phyloP scores from a whole-genome alignment of 2,888 invertebrate genomes.

The Scaptomyza flava region DNA sequence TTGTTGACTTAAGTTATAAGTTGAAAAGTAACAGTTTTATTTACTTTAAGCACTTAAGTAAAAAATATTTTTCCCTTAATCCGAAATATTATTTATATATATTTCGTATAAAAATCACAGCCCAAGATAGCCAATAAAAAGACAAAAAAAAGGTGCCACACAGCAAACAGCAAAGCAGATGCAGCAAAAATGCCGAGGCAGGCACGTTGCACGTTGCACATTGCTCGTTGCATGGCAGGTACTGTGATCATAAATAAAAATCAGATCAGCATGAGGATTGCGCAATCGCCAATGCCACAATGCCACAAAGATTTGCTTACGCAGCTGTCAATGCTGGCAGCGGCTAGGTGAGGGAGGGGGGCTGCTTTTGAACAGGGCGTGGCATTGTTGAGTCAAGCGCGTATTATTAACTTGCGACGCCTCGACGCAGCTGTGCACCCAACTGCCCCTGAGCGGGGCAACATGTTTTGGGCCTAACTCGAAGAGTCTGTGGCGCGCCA shows the following conservation, averaged over 20 bases:
- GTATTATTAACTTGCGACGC: conserved; percentile 53
- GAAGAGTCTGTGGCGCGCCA: conserved; percentile 19
- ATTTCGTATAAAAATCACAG: no score
- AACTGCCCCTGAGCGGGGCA: conserved; percentile 38
- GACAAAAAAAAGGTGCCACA: conserved; percentile 40
- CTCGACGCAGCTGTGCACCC: conserved; percentile 45
- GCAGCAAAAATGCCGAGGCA: conserved; percentile 8
- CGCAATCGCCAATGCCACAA: conserved; percentile 72
- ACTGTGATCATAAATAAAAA: conserved; percentile 80
- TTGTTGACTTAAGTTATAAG: no score
- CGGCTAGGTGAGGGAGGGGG: not conserved
- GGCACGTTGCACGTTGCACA: conserved; percentile 7
- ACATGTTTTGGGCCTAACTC: conserved; percentile 76
- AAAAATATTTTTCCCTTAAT: no score
- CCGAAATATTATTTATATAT: no score
- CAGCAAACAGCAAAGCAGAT: conserved; percentile 23
- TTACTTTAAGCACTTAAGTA: no score
- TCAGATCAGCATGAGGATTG: conserved; percentile 82
- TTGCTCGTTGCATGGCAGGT: conserved; percentile 23
- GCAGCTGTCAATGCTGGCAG: conserved; percentile 43
- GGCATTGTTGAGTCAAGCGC: conserved; percentile 20
- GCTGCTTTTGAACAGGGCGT: conserved; percentile 26
- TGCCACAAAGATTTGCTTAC: conserved; percentile 48
- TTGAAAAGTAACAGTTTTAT: no score
- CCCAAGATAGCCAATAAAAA: not conserved